Conservation (phyloP, 1,140 invertebrate species). For the Druon quercuslanigerum region DNA sequence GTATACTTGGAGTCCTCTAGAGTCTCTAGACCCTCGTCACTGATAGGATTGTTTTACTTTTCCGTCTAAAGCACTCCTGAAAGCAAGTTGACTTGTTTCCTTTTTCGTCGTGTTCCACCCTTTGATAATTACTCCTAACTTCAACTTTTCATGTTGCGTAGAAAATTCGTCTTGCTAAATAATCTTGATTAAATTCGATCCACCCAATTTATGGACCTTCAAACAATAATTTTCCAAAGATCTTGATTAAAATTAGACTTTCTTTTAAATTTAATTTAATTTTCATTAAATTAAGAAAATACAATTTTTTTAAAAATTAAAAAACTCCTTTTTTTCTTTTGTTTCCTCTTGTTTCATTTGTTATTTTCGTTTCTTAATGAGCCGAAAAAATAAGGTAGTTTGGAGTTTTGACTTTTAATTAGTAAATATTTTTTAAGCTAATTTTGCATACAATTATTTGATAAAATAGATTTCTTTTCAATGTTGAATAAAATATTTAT, state of each 20-base stretch:
- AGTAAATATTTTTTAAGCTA: too few species aligned
- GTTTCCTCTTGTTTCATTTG: too few species aligned
- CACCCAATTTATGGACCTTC: neutral
- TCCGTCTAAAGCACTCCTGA: neutral
- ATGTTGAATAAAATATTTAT: too few species aligned
- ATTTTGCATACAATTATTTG: too few species aligned
- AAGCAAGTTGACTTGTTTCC: constrained; percentile 17
- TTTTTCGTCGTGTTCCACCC: neutral
- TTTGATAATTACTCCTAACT: constrained; percentile 18
- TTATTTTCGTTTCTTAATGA: too few species aligned
- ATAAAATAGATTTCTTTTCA: too few species aligned
- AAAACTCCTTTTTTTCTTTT: too few species aligned
- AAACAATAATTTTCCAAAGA: neutral
- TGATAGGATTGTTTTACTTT: neutral
- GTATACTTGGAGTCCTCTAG: neutral
- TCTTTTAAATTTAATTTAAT: neutral
- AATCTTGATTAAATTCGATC: constrained; percentile 12
- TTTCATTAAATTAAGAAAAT: too few species aligned
- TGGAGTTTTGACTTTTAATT: too few species aligned
- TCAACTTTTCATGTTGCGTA: neutral
- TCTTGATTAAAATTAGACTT: constrained; percentile 5
- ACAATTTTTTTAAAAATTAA: too few species aligned
- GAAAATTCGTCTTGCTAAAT: constrained; percentile 6
- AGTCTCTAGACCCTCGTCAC: constrained; percentile 1
- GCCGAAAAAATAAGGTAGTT: too few species aligned